These are phyloP conservation scores for Crax fasciolata DNA, from an alignment of 2,797 vertebrate genomes.

Conservation along the genomic window DNA sequence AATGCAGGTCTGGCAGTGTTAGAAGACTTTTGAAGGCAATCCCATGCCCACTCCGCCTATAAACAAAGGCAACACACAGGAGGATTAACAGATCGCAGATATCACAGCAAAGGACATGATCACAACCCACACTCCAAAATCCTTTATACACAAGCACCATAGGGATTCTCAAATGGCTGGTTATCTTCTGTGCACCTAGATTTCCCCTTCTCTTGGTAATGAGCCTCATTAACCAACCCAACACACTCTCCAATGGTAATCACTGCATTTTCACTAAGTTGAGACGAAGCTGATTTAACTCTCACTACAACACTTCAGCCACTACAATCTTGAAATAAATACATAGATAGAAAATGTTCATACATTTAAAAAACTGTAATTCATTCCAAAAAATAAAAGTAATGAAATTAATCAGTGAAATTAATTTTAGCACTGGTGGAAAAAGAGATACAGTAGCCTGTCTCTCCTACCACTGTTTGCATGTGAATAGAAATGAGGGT, in stretches of 20 bases:
- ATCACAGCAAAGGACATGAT: not conserved
- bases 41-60: not conserved
- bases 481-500: not conserved
- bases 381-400: not conserved
- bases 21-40: not conserved
- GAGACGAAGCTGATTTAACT: not conserved
- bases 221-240: not conserved
- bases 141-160: not conserved
- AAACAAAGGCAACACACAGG: not conserved
- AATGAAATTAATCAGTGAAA: not conserved
- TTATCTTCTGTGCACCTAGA: not conserved
- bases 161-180: rapidly evolving
- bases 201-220: not conserved
- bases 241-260: not conserved
- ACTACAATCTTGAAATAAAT: not conserved
- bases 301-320: not conserved
- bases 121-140: not conserved
- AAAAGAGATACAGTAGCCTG: not conserved
- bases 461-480: not conserved
- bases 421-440: not conserved
- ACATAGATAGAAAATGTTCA: not conserved
- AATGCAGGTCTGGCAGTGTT: not conserved
- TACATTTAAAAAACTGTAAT: not conserved
- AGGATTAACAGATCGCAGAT: not conserved
- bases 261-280: not conserved